Percentiles rank a stretch among this genome's conserved stretches.
Evolutionary conservation across 2,113 vertebrate species (phyloP).

Genomic region (Empidonax alnorum): DNA sequence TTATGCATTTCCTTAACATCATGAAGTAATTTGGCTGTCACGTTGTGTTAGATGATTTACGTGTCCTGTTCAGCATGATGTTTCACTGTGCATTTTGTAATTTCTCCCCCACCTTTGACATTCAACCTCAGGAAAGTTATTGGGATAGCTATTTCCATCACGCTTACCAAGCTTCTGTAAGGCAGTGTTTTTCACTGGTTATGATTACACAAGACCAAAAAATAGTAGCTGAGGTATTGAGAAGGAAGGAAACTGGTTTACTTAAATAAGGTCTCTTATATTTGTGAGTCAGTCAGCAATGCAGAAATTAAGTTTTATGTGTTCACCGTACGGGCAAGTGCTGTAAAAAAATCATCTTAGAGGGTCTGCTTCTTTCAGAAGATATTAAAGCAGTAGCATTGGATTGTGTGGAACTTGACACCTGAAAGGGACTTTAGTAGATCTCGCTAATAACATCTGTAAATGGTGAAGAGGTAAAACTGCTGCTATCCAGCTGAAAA

Average conservation of each 20-base stretch:
- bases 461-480: background rate
- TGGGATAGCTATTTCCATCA: background rate
- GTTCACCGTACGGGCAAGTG: background rate
- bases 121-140: background rate
- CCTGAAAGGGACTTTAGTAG: background rate
- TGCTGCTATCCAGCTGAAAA: background rate
- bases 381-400: background rate
- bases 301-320: background rate
- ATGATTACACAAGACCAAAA: background rate
- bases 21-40: background rate
- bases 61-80: background rate
- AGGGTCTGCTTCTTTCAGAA: background rate
- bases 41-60: background rate
- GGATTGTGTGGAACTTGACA: background rate
- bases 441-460: background rate
- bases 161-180: background rate
- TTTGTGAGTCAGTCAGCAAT: background rate
- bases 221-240: background rate
- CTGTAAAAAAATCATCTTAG: background rate
- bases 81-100: background rate
- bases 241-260: background rate
- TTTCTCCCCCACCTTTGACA: background rate
- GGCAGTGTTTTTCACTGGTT: background rate
- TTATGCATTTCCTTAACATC: slow-evolving; percentile 24
- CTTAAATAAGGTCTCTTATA: background rate